These are phyloP conservation scores for Spinus olivaceus DNA, from an alignment of 2,797 vertebrate genomes.

Conservation along the genomic window DNA sequence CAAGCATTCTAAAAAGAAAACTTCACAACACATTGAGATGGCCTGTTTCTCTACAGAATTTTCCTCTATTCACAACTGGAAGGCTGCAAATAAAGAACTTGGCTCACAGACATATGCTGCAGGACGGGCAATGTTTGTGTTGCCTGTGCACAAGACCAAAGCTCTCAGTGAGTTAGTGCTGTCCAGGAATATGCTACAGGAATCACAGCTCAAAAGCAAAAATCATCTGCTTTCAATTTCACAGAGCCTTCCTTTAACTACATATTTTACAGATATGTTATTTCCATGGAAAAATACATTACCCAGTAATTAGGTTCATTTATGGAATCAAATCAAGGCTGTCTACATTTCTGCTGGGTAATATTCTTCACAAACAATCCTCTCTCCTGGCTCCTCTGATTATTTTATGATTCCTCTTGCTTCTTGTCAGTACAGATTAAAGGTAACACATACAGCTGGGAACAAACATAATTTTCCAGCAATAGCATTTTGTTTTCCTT, in stretches of 20 bases:
- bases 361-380: constrained; percentile 67
- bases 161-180: not conserved
- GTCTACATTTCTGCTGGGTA: constrained; percentile 64
- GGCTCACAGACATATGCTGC: not conserved
- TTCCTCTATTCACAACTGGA: not conserved
- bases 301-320: constrained; percentile 59
- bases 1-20: not conserved
- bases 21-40: not conserved
- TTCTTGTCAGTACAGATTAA: constrained; percentile 76
- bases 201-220: not conserved
- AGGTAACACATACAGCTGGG: constrained; percentile 74
- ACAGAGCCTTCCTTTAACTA: not conserved
- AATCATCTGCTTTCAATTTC: not conserved
- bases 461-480: constrained; percentile 77
- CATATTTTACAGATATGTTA: not conserved
- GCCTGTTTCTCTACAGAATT: not conserved
- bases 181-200: not conserved
- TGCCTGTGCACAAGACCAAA: not conserved
- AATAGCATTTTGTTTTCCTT: constrained; percentile 80
- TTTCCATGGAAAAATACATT: constrained; percentile 26
- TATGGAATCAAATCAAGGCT: constrained; percentile 62
- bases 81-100: not conserved
- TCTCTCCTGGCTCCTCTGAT: constrained; percentile 65
- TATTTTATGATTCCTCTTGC: constrained; percentile 72
- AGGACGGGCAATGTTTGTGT: not conserved